Evolutionary conservation across 2,797 vertebrate genomes (phyloP).

Genomic region (Coracias cyanogaster): DNA sequence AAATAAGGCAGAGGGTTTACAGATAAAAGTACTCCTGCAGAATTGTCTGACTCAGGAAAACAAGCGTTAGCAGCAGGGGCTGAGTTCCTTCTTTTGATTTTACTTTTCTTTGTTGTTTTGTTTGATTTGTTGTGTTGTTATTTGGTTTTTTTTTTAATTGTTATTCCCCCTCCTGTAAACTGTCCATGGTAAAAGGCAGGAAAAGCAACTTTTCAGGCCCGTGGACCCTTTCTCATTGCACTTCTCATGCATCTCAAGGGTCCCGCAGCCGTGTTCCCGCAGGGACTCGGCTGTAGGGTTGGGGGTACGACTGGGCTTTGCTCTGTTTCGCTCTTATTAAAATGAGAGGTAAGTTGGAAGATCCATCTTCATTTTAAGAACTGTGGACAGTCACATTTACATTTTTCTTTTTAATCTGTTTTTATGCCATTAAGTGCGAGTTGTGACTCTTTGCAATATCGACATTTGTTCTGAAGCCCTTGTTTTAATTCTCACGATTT

Average conservation of each 20-base stretch:
- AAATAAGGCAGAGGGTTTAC: not conserved
- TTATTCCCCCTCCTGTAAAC: not conserved
- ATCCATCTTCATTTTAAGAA: not conserved
- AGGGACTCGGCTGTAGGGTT: not conserved
- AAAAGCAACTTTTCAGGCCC: not conserved
- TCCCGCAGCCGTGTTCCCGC: not conserved
- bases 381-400: not conserved
- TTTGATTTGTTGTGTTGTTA: not conserved
- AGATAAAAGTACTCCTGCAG: not conserved
- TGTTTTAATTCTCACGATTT: not conserved
- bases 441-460: not conserved
- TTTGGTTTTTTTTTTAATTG: not conserved
- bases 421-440: not conserved
- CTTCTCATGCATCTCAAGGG: not conserved
- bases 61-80: fast-evolving
- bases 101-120: not conserved
- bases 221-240: not conserved
- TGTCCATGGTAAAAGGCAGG: not conserved
- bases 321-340: not conserved
- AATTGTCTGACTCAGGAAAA: not conserved
- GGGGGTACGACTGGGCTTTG: not conserved
- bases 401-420: too few species aligned
- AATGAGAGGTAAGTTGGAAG: not conserved
- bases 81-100: not conserved
- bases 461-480: not conserved